phyloP scores from a whole-genome alignment of 2,113 vertebrate genomes.

The Athene cunicularia region DNA sequence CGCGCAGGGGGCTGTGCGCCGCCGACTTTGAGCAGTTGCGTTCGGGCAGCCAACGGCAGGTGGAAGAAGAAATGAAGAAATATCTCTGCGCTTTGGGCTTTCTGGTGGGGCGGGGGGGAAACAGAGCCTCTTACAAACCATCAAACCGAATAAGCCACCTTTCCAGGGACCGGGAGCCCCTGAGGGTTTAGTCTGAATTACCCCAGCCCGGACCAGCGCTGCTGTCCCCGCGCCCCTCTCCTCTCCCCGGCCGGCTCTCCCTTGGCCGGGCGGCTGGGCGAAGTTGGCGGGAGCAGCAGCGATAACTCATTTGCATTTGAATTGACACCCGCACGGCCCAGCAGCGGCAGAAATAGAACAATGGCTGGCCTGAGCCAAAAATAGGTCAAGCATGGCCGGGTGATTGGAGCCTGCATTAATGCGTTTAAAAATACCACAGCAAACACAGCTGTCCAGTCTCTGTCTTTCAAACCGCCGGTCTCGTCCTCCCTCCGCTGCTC shows the following conservation, averaged over 20 bases:
- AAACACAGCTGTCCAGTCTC: conserved; percentile 97
- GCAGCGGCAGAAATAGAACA: conserved; percentile 99
- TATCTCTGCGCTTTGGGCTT: conserved; percentile 58
- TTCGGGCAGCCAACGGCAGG: conserved; percentile 74
- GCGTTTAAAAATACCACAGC: conserved; percentile 99
- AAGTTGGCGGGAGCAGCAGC: conserved; percentile 80
- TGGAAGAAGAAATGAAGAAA: conserved; percentile 70
- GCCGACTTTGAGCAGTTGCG: conserved; percentile 5
- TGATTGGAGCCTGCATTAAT: conserved; percentile 98
- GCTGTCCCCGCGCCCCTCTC: background rate
- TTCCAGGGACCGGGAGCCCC: conserved; percentile 18
- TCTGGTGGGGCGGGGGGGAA: background rate
- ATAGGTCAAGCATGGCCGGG: conserved; percentile 97
- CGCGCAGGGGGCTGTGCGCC: background rate
- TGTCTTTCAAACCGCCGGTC: conserved; percentile 83
- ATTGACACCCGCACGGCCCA: conserved; percentile 96
- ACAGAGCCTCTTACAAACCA: conserved; percentile 38
- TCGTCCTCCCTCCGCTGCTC: conserved; percentile 61
- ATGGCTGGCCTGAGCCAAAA: conserved; percentile 98
- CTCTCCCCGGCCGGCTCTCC: conserved; percentile 39
- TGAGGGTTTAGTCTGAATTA: background rate
- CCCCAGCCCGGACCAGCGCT: conserved; percentile 2
- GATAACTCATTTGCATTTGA: conserved; percentile 96
- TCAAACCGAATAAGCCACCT: conserved; percentile 51
- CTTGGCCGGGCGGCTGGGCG: conserved; percentile 31